Percentiles rank a stretch among this genome's conserved stretches.
These are phyloP conservation scores for Diacarnus erythraeanus DNA, from an alignment of 37 sponge, comb jelly and placozoan genomes.

Conservation along the genomic window DNA sequence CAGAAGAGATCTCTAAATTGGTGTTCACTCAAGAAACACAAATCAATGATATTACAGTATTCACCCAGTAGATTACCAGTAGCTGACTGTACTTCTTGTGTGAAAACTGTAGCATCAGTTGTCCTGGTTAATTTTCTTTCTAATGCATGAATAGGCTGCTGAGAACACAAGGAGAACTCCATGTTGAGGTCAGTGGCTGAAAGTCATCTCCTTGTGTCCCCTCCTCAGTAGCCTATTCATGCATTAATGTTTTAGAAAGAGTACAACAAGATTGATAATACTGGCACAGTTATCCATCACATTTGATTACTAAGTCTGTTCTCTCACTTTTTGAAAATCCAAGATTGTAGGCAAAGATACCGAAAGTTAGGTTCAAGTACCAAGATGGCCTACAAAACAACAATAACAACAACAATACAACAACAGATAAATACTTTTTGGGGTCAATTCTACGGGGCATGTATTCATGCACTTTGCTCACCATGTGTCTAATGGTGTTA, in stretches of 20 bases:
- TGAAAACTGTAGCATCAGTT: background rate
- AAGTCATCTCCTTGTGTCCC: too few relatives aligned
- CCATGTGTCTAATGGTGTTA: conserved; percentile 18
- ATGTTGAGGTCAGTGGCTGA: background rate
- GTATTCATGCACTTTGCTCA: background rate
- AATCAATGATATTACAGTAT: background rate
- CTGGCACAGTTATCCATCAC: background rate
- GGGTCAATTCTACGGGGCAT: background rate
- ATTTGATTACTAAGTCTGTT: background rate
- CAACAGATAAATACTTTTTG: background rate
- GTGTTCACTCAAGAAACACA: background rate
- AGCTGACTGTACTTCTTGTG: background rate
- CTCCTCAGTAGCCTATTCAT: background rate
- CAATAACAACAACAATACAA: background rate
- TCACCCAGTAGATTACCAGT: background rate
- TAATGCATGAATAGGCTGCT: background rate
- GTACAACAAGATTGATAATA: background rate
- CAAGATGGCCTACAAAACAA: conserved; percentile 7
- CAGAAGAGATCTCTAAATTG: too few relatives aligned
- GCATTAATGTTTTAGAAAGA: background rate
- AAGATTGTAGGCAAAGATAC: background rate
- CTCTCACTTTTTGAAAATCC: background rate
- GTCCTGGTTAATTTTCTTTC: background rate
- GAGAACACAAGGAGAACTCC: background rate
- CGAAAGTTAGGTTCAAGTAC: conserved; percentile 6